Percentiles rank a stretch among this genome's conserved stretches.
Conservation (phyloP, 2,113 vertebrate genomes). For the Daphoenositta chrysoptera region DNA sequence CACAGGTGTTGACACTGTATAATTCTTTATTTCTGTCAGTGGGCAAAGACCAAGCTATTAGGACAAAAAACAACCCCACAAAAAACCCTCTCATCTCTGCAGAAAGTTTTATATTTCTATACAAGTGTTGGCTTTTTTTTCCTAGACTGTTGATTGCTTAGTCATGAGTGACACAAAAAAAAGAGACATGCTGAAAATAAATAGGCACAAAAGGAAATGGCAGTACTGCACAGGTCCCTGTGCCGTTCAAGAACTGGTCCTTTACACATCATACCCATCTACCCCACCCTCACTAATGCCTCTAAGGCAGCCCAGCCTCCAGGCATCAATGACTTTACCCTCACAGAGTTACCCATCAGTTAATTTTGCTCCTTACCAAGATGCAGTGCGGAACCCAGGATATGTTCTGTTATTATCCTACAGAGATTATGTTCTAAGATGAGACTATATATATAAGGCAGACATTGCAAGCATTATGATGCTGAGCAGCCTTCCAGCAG, state of each 20-base stretch:
- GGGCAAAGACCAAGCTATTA: background rate
- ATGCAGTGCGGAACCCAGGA: background rate
- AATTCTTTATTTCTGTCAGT: background rate
- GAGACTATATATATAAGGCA: background rate
- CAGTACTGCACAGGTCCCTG: background rate
- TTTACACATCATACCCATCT: background rate
- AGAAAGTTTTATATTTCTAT: background rate
- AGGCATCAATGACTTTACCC: background rate
- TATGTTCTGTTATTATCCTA: background rate
- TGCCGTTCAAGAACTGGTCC: background rate
- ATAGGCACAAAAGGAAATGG: background rate
- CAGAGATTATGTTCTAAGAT: background rate
- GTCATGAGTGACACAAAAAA: background rate
- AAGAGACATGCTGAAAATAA: background rate
- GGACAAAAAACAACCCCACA: background rate
- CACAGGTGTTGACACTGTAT: background rate
- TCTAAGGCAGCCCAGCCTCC: background rate
- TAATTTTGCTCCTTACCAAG: background rate
- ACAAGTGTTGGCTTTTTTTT: background rate
- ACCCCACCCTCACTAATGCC: background rate
- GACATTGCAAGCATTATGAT: background rate
- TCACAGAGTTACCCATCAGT: background rate
- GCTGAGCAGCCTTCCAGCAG: background rate
- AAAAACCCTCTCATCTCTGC: background rate
- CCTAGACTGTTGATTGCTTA: background rate